phyloP scores from a whole-genome alignment of 2,797 vertebrate species.

The Erethizon dorsatum region DNA sequence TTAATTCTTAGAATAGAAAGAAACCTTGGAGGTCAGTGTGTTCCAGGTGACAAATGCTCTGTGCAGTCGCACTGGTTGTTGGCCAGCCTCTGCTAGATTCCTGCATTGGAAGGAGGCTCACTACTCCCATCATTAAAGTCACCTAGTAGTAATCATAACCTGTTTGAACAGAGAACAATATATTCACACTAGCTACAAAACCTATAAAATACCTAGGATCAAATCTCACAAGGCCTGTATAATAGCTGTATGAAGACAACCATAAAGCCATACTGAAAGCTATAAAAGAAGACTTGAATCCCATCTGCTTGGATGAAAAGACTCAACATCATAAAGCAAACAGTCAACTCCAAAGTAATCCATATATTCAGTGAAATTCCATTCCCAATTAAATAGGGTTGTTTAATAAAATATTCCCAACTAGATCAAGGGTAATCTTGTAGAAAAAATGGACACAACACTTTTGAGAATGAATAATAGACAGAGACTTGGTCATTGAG shows the following conservation, averaged over 20 bases:
- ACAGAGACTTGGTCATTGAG: not conserved
- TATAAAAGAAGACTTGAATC: not conserved
- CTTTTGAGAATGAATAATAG: slow-evolving; percentile 19
- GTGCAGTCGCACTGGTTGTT: not conserved
- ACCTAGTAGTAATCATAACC: not conserved
- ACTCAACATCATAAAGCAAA: not conserved
- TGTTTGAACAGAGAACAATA: not conserved
- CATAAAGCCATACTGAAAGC: slow-evolving; percentile 2
- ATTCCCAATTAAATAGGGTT: not conserved
- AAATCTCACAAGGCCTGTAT: not conserved
- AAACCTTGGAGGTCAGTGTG: not conserved
- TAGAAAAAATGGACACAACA: not conserved
- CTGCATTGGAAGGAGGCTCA: not conserved
- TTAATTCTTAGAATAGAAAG: not conserved
- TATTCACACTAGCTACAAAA: slow-evolving; percentile 6
- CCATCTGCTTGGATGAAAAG: not conserved
- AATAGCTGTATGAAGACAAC: not conserved
- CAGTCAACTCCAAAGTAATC: not conserved
- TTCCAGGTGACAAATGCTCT: not conserved
- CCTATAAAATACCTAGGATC: not conserved
- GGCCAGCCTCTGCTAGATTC: not conserved
- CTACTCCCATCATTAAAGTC: not conserved
- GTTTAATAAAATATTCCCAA: slow-evolving; percentile 20
- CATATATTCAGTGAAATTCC: not conserved
- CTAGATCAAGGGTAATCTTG: slow-evolving; percentile 20